Evolutionary conservation across 2,888 invertebrate genomes (phyloP), one percentile per base, ranked within the genome.

Genomic region (Stenurella melanura): DNA sequence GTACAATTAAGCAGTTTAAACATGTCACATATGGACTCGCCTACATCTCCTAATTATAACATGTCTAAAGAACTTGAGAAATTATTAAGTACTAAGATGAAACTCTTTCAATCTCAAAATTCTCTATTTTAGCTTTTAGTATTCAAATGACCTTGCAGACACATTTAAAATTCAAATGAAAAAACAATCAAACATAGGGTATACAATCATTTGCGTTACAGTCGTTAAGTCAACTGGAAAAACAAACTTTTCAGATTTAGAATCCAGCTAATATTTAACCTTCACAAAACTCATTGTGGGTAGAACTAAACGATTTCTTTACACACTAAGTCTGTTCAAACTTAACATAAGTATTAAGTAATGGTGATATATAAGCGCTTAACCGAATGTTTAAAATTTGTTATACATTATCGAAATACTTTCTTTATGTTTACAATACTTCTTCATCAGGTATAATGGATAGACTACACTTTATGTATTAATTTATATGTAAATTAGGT

Each of bases 401-500:
- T 50, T 54, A 54, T 50, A 56, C 50, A 26, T 50, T 26, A 30
- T 38, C 50, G 38, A n/a, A 34, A 66, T 21, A 42, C 15, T 63
- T 34, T 61, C 61, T 15, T n/a, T 18, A 15, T 38, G 42, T 19
- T 15, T 66, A 66, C 19, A 64, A 64, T 66, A 21, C 42, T 42
- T 11, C 64, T n/a, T 63, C 34, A 50, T n/a, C 30, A 42, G 11
- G n/a, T n/a, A 42, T 64, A 64, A 18, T 64, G 42, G 18, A 11
- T 5, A 21, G 12, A 19, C 12, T 64, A 19, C 42, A 4, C 12
- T 42, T 38, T 64, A 19, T 42, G 64, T 64, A 18, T 17, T 64
- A 67, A 26, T 26, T 67, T 56, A 21, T 67, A 50, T 66, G 66
- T 15, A 66, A 66, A 66, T 66, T 18, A 17, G 5, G n/a, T 26